Percentiles rank a stretch among this genome's conserved stretches.
phyloP scores from a whole-genome alignment of 1,140 invertebrate species.

The Rhyacophila brunnea region DNA sequence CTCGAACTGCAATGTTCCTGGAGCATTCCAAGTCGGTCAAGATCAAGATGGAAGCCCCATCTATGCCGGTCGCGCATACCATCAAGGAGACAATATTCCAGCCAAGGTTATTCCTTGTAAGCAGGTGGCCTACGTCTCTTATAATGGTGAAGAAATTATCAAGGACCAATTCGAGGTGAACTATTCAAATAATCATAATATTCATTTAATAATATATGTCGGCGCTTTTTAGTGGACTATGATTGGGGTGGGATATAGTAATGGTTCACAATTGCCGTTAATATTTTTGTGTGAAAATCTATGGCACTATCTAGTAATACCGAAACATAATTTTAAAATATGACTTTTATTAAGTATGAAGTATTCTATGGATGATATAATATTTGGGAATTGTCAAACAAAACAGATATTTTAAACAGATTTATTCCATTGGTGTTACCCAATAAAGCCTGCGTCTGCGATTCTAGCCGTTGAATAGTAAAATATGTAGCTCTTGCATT shows the following conservation, averaged over 20 bases:
- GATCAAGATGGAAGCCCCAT: constrained; percentile 71
- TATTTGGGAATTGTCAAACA: too few species aligned
- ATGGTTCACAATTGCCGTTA: background rate
- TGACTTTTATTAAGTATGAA: too few species aligned
- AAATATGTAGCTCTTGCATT: too few species aligned
- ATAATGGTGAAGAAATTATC: constrained; percentile 61
- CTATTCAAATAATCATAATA: background rate
- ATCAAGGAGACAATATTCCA: constrained; percentile 71
- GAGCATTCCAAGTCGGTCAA: constrained; percentile 66
- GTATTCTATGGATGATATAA: too few species aligned
- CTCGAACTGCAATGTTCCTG: constrained; percentile 47
- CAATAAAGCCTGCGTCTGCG: too few species aligned
- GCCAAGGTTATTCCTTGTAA: constrained; percentile 73
- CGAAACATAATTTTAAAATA: background rate
- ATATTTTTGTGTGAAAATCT: background rate
- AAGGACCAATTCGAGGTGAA: constrained; percentile 66
- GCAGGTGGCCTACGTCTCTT: constrained; percentile 63
- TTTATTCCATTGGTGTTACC: too few species aligned
- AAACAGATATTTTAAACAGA: too few species aligned
- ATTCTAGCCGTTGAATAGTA: too few species aligned
- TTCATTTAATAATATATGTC: too few species aligned
- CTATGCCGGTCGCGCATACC: constrained; percentile 70
- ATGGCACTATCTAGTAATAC: background rate
- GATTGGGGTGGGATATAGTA: background rate
- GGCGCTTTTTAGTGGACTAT: too few species aligned